Evolutionary conservation across 2,113 vertebrate genomes (phyloP), one percentile per base, ranked within the genome.

Genomic region (Myotis brandtii): DNA sequence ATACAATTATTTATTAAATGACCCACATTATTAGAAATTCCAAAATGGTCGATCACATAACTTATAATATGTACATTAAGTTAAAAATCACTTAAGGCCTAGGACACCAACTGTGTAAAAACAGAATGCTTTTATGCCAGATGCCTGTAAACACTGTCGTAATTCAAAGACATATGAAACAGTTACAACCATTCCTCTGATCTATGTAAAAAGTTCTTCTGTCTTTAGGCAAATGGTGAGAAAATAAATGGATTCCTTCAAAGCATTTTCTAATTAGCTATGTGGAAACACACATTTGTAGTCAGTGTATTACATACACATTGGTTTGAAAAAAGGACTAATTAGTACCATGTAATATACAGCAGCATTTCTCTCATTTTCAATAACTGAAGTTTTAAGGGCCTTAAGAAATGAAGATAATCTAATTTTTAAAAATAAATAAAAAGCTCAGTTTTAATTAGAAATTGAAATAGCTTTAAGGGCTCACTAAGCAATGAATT

Each of bases 211-310:
- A 92, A 66, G 66, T 79, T 84, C 64, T 92, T 82, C 32, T 94
- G 17, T 90, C 70, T 79, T 96, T 75, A 83, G 56, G 86, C 34
- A 88, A 91, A 92, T 91, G 34, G 37, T 76, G n/a, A 85, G 30
- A 96, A 30, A 94, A 70, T 94, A 85, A 95, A 85, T 73, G 2
- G 27, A 88, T 93, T 87, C 34, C 62, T 94, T 96, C 37, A 81
- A 66, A 69, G 23, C 11, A 54, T 59, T 93, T 96, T 85, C 79
- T 93, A 81, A 85, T 93, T 75, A 92, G 50, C 50, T 76, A 30
- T 13, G 23, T 92, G 62, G n/a, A 56, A 88, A 34, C 12, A 76
- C 43, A 79, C 6, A 62, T 56, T 92, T 95, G 95, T 52, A 89
- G 59, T n/a, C 85, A 79, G 14, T 72, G 34, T 59, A n/a, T 94